A percentile compares a stretch with the other conserved stretches of the same genome.
Conservation (phyloP, 2,888 invertebrate genomes). For the Pyralis farinalis region DNA sequence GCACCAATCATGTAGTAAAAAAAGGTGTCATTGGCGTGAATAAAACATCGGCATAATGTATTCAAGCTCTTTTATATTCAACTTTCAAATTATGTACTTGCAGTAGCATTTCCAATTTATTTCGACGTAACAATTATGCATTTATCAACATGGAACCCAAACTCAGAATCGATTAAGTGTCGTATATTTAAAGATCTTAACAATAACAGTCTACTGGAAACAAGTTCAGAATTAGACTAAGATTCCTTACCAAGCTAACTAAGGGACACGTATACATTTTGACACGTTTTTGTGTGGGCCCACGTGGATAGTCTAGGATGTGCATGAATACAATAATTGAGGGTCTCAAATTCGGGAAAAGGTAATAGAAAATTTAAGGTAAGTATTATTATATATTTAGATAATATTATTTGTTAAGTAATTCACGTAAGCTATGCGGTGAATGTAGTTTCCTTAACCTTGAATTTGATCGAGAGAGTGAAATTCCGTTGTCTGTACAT, state of each 20-base stretch:
- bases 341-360: too few species aligned
- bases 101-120: conserved; percentile 13
- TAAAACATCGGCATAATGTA: conserved; percentile 25
- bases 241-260: conserved; percentile 32
- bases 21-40: conserved; percentile 15
- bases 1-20: not conserved
- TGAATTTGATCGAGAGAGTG: conserved; percentile 10
- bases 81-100: conserved; percentile 15
- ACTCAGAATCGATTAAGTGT: too few species aligned
- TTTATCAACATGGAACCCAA: too few species aligned
- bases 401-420: too few species aligned
- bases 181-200: not conserved
- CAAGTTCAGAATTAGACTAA: conserved; percentile 23
- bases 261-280: too few species aligned
- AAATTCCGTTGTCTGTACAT: conserved; percentile 2
- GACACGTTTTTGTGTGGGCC: too few species aligned
- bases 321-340: too few species aligned
- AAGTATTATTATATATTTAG: too few species aligned
- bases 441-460: not conserved
- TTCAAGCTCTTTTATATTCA: conserved; percentile 19
- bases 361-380: too few species aligned
- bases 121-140: conserved; percentile 16
- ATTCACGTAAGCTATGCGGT: too few species aligned
- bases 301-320: too few species aligned
- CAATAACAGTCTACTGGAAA: conserved; percentile 12